Percentiles rank a stretch among this genome's conserved stretches.
These are phyloP conservation scores for Denticeps clupeoides DNA, from an alignment of 2,797 vertebrate genomes.

Conservation along the genomic window DNA sequence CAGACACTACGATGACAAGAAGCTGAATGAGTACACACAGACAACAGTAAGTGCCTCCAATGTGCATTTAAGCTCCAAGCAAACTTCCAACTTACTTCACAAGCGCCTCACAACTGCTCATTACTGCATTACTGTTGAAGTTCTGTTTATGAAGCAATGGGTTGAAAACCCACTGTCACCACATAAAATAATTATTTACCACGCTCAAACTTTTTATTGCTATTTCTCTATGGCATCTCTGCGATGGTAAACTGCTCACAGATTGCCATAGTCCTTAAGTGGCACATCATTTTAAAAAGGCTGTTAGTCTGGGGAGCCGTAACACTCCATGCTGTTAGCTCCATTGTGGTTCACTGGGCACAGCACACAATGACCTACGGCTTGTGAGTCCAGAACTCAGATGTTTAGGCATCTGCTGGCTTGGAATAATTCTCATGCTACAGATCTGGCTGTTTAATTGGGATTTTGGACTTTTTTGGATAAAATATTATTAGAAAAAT, in stretches of 20 bases:
- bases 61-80: background rate
- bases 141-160: too few species aligned
- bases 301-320: background rate
- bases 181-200: too few species aligned
- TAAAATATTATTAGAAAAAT: background rate
- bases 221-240: too few species aligned
- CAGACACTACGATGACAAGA: slow-evolving; percentile 80
- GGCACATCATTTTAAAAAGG: background rate
- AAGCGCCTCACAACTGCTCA: too few species aligned
- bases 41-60: slow-evolving; percentile 73
- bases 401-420: slow-evolving; percentile 55
- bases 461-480: background rate
- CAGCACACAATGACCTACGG: slow-evolving; percentile 32
- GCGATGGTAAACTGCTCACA: too few species aligned
- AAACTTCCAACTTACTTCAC: too few species aligned
- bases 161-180: too few species aligned
- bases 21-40: slow-evolving; percentile 89
- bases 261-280: background rate
- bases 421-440: slow-evolving; percentile 25
- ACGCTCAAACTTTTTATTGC: too few species aligned
- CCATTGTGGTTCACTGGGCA: slow-evolving; percentile 15
- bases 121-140: too few species aligned
- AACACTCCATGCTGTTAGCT: slow-evolving; percentile 15
- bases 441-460: slow-evolving; percentile 1
- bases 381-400: slow-evolving; percentile 40